phyloP scores from a whole-genome alignment of 2,113 vertebrate genomes.

The Phalacrocorax aristotelis region DNA sequence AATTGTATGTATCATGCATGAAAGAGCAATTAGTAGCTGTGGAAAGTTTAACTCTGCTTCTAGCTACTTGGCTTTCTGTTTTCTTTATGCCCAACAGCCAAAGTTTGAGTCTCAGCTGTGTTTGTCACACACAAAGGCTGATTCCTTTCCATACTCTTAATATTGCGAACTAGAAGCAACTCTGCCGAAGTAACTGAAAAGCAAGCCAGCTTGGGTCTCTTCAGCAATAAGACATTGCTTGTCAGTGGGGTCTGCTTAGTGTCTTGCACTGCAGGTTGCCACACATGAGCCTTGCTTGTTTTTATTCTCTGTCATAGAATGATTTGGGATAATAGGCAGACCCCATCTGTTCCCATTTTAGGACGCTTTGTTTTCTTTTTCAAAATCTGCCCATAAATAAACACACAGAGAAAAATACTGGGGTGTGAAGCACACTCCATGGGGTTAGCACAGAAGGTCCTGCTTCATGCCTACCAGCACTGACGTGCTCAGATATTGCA shows the following conservation, averaged over 20 bases:
- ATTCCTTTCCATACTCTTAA: not conserved
- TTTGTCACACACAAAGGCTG: not conserved
- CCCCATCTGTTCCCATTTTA: slow-evolving; percentile 61
- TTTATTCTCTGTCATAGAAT: slow-evolving; percentile 52
- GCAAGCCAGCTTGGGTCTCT: not conserved
- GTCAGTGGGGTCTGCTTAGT: slow-evolving; percentile 22
- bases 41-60: slow-evolving; percentile 12
- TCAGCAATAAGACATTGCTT: not conserved
- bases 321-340: slow-evolving; percentile 61
- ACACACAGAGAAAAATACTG: slow-evolving; percentile 1
- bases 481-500: not conserved
- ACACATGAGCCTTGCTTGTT: slow-evolving; percentile 51
- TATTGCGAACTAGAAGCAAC: not conserved
- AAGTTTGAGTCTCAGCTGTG: not conserved
- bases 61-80: not conserved
- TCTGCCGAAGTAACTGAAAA: not conserved
- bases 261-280: slow-evolving; percentile 56
- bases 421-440: not conserved
- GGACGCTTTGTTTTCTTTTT: slow-evolving; percentile 41
- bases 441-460: not conserved
- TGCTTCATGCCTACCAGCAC: not conserved
- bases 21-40: slow-evolving; percentile 33
- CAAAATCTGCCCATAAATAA: slow-evolving; percentile 54
- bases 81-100: not conserved
- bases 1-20: slow-evolving; percentile 41